Conservation (phyloP, 2,113 vertebrate species). For the Orcinus orca region DNA sequence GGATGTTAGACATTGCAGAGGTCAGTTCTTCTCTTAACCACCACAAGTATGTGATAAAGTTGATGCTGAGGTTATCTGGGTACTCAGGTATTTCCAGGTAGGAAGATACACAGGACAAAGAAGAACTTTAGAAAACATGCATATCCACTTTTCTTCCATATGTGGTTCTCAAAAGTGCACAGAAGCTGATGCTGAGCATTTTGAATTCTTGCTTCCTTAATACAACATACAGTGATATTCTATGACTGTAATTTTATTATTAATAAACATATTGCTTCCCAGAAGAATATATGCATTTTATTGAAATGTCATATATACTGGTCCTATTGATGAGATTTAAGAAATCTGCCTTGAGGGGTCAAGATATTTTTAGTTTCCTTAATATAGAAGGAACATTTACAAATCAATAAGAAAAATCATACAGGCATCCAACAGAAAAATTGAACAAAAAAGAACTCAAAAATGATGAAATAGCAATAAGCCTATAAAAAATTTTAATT, state of each 20-base stretch:
- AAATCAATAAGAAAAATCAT: background rate
- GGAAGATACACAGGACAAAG: background rate
- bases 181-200: background rate
- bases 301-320: background rate
- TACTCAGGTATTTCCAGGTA: background rate
- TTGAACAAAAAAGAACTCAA: background rate
- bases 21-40: background rate
- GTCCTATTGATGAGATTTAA: background rate
- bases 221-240: background rate
- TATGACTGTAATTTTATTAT: background rate
- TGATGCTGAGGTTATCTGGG: background rate
- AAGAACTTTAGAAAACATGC: background rate
- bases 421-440: background rate
- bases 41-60: background rate
- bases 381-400: background rate
- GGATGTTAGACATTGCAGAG: background rate
- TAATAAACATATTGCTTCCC: background rate
- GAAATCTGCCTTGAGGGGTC: background rate
- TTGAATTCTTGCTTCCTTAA: background rate
- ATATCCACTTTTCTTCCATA: background rate
- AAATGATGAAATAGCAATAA: constrained; percentile 18
- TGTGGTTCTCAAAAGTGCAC: background rate
- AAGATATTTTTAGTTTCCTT: background rate
- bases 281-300: background rate
- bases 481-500: background rate